Conservation (phyloP, 2,888 invertebrate species). For the Spodoptera littoralis region DNA sequence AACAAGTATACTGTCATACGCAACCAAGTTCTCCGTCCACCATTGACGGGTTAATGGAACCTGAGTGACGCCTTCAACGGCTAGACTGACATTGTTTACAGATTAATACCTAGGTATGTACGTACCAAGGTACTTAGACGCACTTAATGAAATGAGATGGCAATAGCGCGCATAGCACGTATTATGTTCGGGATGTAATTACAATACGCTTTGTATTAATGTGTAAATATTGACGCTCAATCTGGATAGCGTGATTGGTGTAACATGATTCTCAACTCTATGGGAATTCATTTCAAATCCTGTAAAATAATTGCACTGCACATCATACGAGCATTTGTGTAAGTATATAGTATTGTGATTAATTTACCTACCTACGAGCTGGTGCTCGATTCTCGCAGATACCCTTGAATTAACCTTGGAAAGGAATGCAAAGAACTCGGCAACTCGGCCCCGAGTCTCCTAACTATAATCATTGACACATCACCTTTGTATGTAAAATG, state of each 20-base stretch:
- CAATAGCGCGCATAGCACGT: slow-evolving; percentile 28
- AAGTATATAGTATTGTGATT: no score
- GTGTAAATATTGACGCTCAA: slow-evolving; percentile 66
- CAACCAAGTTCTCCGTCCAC: slow-evolving; percentile 64
- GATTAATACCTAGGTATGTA: slow-evolving; percentile 1
- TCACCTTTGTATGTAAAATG: slow-evolving; percentile 86
- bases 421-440: slow-evolving; percentile 41
- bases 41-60: slow-evolving; percentile 65
- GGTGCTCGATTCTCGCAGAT: not conserved
- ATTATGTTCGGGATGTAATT: slow-evolving; percentile 49
- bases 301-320: no score
- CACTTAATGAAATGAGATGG: slow-evolving; percentile 57
- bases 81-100: slow-evolving; percentile 15
- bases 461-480: slow-evolving; percentile 75
- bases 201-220: slow-evolving; percentile 61
- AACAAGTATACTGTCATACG: slow-evolving; percentile 70
- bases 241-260: slow-evolving; percentile 58
- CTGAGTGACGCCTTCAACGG: slow-evolving; percentile 54
- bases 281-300: slow-evolving; percentile 51
- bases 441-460: slow-evolving; percentile 21
- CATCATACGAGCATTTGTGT: no score
- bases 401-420: slow-evolving; percentile 43
- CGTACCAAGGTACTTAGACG: slow-evolving; percentile 21
- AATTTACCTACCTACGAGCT: no score
- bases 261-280: slow-evolving; percentile 46